These are phyloP conservation scores for Sarcophaga rosellei DNA, from an alignment of 2,888 invertebrate genomes.

Conservation along the genomic window DNA sequence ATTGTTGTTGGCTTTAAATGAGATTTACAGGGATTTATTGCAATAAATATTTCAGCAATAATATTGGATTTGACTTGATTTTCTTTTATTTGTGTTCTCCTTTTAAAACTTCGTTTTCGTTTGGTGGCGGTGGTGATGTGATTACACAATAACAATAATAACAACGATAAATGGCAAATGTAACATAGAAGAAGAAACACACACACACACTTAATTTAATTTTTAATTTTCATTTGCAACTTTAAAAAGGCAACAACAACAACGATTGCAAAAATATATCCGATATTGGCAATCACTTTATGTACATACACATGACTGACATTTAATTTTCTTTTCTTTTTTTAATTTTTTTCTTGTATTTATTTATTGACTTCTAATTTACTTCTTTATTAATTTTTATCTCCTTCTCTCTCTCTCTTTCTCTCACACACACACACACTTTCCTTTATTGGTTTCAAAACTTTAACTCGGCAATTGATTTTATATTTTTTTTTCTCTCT, in stretches of 20 bases:
- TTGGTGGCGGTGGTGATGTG: background rate
- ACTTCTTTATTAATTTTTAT: constrained; percentile 4
- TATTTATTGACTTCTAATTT: constrained; percentile 2
- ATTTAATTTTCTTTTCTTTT: constrained; percentile 5
- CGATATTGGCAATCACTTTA: background rate
- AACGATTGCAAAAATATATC: constrained; percentile 4
- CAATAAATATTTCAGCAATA: background rate
- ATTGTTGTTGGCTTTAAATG: background rate
- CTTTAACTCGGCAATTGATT: constrained; percentile 6
- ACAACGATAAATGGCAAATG: background rate
- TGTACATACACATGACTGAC: no score
- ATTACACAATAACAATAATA: constrained; percentile 56
- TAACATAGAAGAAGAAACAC: background rate
- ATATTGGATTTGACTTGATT: constrained; percentile 23
- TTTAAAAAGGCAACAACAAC: constrained; percentile 31
- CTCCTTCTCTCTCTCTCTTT: no score
- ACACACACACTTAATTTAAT: background rate
- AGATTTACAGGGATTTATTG: no score
- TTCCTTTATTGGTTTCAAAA: constrained; percentile 12
- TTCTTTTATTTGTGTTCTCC: constrained; percentile 12
- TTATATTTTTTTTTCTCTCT: background rate
- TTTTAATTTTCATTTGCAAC: constrained; percentile 3
- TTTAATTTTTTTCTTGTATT: constrained; percentile 22
- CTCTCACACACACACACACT: background rate
- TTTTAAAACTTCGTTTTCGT: constrained; percentile 35